phyloP scores from a whole-genome alignment of 23 tunicate species.

The Corella eumyota region DNA sequence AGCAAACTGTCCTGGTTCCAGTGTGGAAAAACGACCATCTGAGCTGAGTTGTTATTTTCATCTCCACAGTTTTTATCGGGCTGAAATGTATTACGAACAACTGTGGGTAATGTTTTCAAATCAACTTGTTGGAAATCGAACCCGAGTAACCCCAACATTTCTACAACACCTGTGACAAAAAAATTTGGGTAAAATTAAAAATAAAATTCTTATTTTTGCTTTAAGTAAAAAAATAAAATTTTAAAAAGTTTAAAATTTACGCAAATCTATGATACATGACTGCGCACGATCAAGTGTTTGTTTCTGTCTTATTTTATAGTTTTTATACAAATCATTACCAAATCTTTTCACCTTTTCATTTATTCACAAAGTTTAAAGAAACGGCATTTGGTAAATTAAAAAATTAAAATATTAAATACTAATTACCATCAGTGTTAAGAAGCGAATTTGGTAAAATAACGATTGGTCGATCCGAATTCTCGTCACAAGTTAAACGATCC shows the following conservation, averaged over 20 bases:
- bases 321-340: too few species aligned
- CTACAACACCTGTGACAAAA: slow-evolving; percentile 37
- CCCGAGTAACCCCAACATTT: slow-evolving; percentile 37
- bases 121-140: slow-evolving; percentile 60
- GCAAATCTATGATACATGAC: too few species aligned
- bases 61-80: too few species aligned
- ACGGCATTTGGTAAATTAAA: too few species aligned
- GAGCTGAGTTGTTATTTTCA: slow-evolving; percentile 2
- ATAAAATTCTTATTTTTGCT: too few species aligned
- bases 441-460: slow-evolving; percentile 39
- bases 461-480: slow-evolving; percentile 45
- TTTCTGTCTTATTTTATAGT: too few species aligned
- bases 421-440: not conserved
- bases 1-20: slow-evolving; percentile 77
- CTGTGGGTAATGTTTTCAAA: slow-evolving; percentile 15
- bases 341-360: too few species aligned
- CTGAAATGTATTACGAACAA: slow-evolving; percentile 1
- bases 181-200: not conserved
- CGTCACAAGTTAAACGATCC: slow-evolving; percentile 60
- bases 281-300: too few species aligned
- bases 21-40: slow-evolving; percentile 63
- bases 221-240: too few species aligned
- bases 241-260: too few species aligned
- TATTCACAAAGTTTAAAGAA: too few species aligned
- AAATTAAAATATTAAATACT: too few species aligned